Percentiles rank a stretch among this genome's conserved stretches.
Evolutionary conservation across 2,888 invertebrate genomes (phyloP).

Genomic region (Pantelozetes paolii): DNA sequence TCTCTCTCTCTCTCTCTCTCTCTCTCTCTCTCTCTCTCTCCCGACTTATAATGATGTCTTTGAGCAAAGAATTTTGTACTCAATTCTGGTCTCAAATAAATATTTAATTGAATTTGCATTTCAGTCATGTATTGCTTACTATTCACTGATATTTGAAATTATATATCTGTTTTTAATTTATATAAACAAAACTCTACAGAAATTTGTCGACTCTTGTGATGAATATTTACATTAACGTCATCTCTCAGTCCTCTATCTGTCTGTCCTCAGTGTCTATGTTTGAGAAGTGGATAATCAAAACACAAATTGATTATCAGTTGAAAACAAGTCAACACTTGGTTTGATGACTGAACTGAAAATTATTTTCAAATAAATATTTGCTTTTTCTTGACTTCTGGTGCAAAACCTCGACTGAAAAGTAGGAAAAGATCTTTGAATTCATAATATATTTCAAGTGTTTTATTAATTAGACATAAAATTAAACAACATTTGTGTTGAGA

Average conservation of each 20-base stretch:
- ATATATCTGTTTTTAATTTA: constrained; percentile 17
- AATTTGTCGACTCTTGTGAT: not conserved
- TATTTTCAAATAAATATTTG: constrained; percentile 13
- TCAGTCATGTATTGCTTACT: no score
- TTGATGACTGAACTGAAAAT: not conserved
- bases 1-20: no score
- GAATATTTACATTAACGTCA: not conserved
- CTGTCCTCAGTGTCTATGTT: constrained; percentile 1
- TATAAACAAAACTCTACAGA: not conserved
- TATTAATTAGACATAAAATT: no score
- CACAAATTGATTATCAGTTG: not conserved
- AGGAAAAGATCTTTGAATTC: not conserved
- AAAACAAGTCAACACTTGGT: not conserved
- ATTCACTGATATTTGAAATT: not conserved
- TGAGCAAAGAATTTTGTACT: no score
- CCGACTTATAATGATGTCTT: no score
- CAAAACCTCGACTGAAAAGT: no score
- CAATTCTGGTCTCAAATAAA: no score
- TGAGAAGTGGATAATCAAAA: not conserved
- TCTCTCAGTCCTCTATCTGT: not conserved
- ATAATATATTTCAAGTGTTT: not conserved
- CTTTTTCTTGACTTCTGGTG: not conserved
- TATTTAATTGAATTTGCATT: no score
- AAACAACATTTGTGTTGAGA: no score
- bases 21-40: no score